Evolutionary conservation across 2,113 vertebrate species (phyloP), one percentile per base, ranked within the genome.

Genomic region (Nipponia nippon): DNA sequence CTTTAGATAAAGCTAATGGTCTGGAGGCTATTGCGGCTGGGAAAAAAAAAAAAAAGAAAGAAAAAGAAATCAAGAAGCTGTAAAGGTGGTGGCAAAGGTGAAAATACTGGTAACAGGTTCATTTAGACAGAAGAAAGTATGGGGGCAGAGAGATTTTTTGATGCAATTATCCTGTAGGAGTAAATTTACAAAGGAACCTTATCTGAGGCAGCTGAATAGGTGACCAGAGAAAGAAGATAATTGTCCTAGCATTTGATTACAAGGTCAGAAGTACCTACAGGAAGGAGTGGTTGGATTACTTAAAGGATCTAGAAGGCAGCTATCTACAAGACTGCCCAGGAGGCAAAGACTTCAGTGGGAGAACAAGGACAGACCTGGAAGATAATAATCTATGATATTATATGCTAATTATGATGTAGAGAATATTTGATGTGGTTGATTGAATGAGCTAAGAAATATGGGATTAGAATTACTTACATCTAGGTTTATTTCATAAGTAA

Each of bases 31-130:
- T 40, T 77, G 23, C 12, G 52, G 5, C 5, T 71, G 7, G 16
- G 0, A 0, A 4, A 23, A 5, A n/a, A n/a, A 32, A 56, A 34
- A 16, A 29, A 8, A 22, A 58, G 2, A 18, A 17, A 59, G 1
- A 36, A 80, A 46, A 42, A 42, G 6, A 78, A 75, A 83, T 21
- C 20, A 44, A 79, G 46, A 63, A 70, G 7, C 16, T 58, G 19
- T 42, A 71, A 82, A 81, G 47, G 44, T 36, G 30, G n/a, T 86
- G n/a, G 12, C 11, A 93, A 72, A 90, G 21, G 30, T 93, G 61
- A 75, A 91, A 89, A 82, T 12, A 52, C 13, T 75, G 34, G 30
- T 81, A 58, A 66, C 9, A 8, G 21, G 13, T 46, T 70, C 3
- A 75, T 70, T 78, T 70, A 78, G 16, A 21, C 7, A 86, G 52